These are phyloP conservation scores for Heliconius ethilla DNA, from an alignment of 2,888 invertebrate species.

Conservation along the genomic window DNA sequence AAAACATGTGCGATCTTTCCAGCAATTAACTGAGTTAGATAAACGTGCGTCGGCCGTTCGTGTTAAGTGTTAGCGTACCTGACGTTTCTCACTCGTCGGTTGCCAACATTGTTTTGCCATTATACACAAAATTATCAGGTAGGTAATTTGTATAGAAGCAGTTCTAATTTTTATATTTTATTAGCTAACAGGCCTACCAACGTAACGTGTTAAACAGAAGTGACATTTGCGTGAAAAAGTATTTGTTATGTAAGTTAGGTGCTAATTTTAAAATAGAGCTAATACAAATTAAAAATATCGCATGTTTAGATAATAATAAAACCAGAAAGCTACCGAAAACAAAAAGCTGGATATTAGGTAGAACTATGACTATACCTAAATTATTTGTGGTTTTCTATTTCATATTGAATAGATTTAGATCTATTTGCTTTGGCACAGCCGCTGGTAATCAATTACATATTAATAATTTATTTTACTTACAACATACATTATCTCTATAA, in stretches of 20 bases:
- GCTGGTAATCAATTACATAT: background rate
- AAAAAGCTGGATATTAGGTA: too few relatives aligned
- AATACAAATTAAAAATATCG: conserved; percentile 55
- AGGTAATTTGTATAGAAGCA: conserved; percentile 50
- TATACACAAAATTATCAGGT: conserved; percentile 55
- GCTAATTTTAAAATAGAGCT: conserved; percentile 66
- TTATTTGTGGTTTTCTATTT: conserved; percentile 5
- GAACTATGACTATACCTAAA: background rate
- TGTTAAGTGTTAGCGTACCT: conserved; percentile 60
- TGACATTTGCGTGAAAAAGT: conserved; percentile 39
- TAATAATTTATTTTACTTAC: background rate
- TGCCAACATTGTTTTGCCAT: conserved; percentile 58
- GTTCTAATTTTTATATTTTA: background rate
- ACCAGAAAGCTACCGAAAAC: background rate
- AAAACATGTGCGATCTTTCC: conserved; percentile 67
- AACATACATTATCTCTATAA: background rate
- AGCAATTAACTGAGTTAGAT: conserved; percentile 64
- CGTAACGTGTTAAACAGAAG: conserved; percentile 45
- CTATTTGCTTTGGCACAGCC: background rate
- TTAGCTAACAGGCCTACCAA: background rate
- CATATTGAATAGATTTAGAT: background rate
- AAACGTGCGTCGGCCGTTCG: conserved; percentile 62
- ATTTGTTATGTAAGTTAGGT: conserved; percentile 61
- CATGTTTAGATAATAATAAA: conserved; percentile 31
- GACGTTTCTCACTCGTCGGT: conserved; percentile 62